Conservation (phyloP, 2,797 vertebrate genomes). For the Erpetoichthys calabaricus region DNA sequence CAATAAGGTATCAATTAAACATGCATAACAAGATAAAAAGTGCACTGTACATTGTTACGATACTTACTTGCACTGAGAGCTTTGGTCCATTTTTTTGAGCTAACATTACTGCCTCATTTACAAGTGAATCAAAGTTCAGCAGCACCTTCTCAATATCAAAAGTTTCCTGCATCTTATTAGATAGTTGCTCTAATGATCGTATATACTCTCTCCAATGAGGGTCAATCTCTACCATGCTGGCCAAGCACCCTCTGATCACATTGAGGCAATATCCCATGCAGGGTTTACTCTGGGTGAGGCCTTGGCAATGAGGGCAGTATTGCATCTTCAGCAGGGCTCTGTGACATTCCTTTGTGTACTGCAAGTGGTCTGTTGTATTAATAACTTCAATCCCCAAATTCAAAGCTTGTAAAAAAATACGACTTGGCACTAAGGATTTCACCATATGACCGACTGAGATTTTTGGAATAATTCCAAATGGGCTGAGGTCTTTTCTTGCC, state of each 20-base stretch:
- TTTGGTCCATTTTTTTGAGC: constrained; percentile 38
- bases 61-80: constrained; percentile 56
- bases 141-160: constrained; percentile 58
- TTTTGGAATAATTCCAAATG: constrained; percentile 48
- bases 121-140: constrained; percentile 49
- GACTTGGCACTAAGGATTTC: constrained; percentile 45
- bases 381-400: constrained; percentile 78
- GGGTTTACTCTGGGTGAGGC: constrained; percentile 57
- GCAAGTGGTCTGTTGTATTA: constrained; percentile 72
- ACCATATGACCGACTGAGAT: constrained; percentile 46
- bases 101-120: constrained; percentile 53
- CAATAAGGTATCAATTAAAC: no score
- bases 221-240: constrained; percentile 66
- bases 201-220: constrained; percentile 65
- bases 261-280: constrained; percentile 84
- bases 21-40: no score
- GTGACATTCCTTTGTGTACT: constrained; percentile 62
- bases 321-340: constrained; percentile 65
- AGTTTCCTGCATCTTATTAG: constrained; percentile 42
- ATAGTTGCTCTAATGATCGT: constrained; percentile 62
- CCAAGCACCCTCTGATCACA: constrained; percentile 66
- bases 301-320: constrained; percentile 73
- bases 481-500: constrained; percentile 34
- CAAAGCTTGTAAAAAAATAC: constrained; percentile 66
- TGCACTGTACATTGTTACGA: no score